phyloP scores from a whole-genome alignment of 2,888 invertebrate species.

The Lutraria lutraria region DNA sequence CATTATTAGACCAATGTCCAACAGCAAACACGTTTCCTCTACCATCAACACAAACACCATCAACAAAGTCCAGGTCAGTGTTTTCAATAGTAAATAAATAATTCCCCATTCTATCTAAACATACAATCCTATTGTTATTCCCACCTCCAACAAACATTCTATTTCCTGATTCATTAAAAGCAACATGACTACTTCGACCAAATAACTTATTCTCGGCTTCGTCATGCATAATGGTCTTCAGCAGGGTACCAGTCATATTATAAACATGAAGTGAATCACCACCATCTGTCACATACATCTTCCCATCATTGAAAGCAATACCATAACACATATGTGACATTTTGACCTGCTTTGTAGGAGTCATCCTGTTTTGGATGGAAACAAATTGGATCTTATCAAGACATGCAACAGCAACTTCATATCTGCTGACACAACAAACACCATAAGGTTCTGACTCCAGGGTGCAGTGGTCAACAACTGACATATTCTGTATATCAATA shows the following conservation, averaged over 20 bases:
- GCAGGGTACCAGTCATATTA: background rate
- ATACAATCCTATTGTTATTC: background rate
- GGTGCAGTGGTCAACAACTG: background rate
- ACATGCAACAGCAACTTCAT: conserved; percentile 17
- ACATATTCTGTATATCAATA: background rate
- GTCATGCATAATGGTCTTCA: background rate
- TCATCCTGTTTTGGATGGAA: background rate
- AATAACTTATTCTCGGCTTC: background rate
- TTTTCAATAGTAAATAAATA: background rate
- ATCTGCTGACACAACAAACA: background rate
- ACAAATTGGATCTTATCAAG: background rate
- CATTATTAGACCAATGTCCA: background rate
- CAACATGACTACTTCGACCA: background rate
- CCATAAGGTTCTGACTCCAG: background rate
- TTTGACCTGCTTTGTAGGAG: background rate
- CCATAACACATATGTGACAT: background rate
- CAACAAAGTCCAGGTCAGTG: background rate
- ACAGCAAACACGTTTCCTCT: conserved; percentile 27
- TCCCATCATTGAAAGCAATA: background rate
- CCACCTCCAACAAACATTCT: background rate
- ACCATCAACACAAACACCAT: conserved; percentile 12
- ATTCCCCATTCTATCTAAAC: conserved; percentile 9
- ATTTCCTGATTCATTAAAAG: background rate
- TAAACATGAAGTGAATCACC: background rate
- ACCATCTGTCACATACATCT: background rate